Conservation (phyloP, 30 jellyfish, hydroid and myxozoan genomes). For the Rhopilema esculentum region DNA sequence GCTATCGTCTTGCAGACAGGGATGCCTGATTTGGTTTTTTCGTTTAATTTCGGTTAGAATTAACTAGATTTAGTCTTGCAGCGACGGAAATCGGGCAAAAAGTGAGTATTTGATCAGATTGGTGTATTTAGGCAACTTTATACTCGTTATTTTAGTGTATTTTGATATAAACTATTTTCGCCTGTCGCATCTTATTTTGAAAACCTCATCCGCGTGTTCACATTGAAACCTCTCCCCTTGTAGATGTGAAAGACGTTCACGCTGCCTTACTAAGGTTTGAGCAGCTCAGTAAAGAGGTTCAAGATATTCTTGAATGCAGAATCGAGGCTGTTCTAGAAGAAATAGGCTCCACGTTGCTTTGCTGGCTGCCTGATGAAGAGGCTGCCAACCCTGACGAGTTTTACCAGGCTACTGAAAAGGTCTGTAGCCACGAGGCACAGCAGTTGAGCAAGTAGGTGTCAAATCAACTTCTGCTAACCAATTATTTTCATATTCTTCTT, state of each 20-base stretch:
- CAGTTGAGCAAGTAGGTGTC: conserved; percentile 72
- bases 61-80: too few species aligned
- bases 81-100: too few species aligned
- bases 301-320: conserved; percentile 78
- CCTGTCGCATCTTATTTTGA: neutral
- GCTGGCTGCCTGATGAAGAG: conserved; percentile 80
- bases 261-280: conserved; percentile 58
- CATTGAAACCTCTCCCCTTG: too few species aligned
- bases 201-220: too few species aligned
- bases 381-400: conserved; percentile 77
- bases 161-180: too few species aligned
- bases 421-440: conserved; percentile 43
- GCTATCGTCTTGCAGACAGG: too few species aligned
- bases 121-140: too few species aligned
- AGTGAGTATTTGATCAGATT: too few species aligned
- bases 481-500: too few species aligned
- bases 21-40: neutral
- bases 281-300: conserved; percentile 70
- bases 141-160: too few species aligned
- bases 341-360: conserved; percentile 72
- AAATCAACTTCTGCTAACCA: neutral
- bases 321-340: conserved; percentile 77
- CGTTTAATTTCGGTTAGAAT: neutral
- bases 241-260: conserved; percentile 71
- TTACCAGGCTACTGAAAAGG: conserved; percentile 64